A percentile compares a stretch with the other conserved stretches of the same genome.
Conservation (phyloP, 2,113 vertebrate species). For the Natator depressus region DNA sequence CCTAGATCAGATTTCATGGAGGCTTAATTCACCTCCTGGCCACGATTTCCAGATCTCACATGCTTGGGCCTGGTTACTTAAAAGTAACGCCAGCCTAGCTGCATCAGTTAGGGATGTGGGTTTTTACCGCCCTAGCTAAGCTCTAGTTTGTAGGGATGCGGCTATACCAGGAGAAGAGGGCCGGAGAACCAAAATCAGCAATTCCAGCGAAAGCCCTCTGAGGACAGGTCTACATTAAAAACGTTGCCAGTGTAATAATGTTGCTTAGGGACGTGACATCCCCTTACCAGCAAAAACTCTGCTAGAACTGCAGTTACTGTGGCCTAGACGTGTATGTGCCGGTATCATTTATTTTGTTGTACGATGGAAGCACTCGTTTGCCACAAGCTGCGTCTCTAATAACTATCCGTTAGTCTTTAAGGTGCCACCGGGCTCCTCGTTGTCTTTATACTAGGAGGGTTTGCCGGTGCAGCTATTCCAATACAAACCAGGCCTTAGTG, state of each 20-base stretch:
- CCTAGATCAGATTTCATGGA: not conserved
- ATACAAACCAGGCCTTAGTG: not conserved
- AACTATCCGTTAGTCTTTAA: too few relatives aligned
- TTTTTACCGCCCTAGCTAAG: not conserved
- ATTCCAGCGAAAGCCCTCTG: not conserved
- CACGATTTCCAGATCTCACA: not conserved
- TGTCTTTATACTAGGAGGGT: not conserved
- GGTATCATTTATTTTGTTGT: not conserved
- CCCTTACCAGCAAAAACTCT: not conserved
- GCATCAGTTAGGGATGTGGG: too few relatives aligned
- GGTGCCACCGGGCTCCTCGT: too few relatives aligned
- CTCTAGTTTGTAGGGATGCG: not conserved
- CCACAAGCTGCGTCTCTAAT: not conserved
- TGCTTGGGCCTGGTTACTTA: not conserved
- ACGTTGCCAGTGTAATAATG: not conserved
- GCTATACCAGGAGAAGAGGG: not conserved
- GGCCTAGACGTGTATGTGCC: not conserved
- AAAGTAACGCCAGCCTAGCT: not conserved
- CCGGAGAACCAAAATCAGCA: not conserved
- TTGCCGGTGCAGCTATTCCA: not conserved
- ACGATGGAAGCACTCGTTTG: not conserved
- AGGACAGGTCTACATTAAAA: not conserved
- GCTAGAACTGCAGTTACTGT: not conserved
- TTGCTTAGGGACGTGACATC: not conserved
- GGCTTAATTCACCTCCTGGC: not conserved